Evolutionary conservation across 2,113 vertebrate genomes (phyloP), one percentile per base, ranked within the genome.

Genomic region (Chauna torquata): DNA sequence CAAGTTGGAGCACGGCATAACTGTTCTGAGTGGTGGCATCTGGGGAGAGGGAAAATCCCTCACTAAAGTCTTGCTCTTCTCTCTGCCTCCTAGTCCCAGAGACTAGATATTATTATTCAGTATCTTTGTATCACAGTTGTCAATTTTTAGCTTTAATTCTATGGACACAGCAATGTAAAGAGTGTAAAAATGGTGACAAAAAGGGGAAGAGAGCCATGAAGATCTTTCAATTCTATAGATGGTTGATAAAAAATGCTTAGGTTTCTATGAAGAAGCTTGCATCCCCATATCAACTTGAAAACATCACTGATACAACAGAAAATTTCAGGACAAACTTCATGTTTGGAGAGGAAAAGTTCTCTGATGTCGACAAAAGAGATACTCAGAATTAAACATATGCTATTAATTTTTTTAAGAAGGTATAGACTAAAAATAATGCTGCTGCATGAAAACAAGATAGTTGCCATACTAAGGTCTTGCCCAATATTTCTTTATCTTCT

Each of bases 301-400:
- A 8, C 15, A 18, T 28, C 38, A 76, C 57, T 54, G 12, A 14
- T 13, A 40, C 2, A 97, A 95, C 8, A 90, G 88, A 83, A 44
- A 91, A 97, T 76, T 98, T 98, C 77, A 98, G 98, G 70, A 86
- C 75, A 59, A 97, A 98, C 19, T 96, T 97, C 44, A 96, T 97
- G 55, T 95, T 98, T 11, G 95, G 98, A 82, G 96, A 96, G 79
- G 96, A 98, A 32, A 74, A 87, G 22, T 95, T 98, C 59, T 86
- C 61, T 77, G 32, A 68, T 68, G 54, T 40, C 44, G 28, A 68
- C 32, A 57, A 57, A 82, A 32, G 23, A 50, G 16, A 54, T 59
- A 44, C 27, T 40, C 38, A 47, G 72, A 40, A n/a, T 40, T 8
- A 49, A 76, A 52, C 11, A 38, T 30, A 59, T 22, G 44, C 44